Evolutionary conservation across 2,888 invertebrate genomes (phyloP), one percentile per base, ranked within the genome.

Genomic region (Microplitis manilae): DNA sequence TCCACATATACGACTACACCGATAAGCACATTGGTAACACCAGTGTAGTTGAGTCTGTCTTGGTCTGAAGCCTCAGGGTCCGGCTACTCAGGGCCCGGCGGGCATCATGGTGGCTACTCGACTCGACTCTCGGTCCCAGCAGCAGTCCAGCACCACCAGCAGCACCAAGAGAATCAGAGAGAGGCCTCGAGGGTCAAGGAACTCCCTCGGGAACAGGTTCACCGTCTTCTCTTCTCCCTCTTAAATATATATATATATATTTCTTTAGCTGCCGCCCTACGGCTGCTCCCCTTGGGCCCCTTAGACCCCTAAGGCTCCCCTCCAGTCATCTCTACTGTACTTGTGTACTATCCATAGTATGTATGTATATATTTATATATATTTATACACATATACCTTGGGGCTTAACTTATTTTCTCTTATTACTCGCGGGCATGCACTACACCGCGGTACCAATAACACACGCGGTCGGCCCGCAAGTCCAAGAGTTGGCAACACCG

Each of bases 141-240:
- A 71, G 77, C 76, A 79, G 81, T 78, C 79, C 77, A 79, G 80
- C 81, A 76, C 75, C 79, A 77, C 71, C 75, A 73, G 70, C 76
- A 62, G 65, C 68, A 68, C 72, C 40, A 78, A 64, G 73, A 72
- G 75, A 69, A 50, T 20, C 40, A 50, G 68, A 39, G 67, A 65
- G 68, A 68, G 75, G 74, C 86, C 85, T 84, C 85, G 86, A 87
- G 89, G 89, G 89, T 90, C 89, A 89, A 90, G 89, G 89, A 89
- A 89, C 89, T 89, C 89, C 89, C 89, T 88, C 88, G 89, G 89
- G 89, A 90, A 90, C 89, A 90, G 89, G 89, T 90, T 90, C 88
- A 89, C 87, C 89, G 50, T 87, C 87, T 86, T 85, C 85, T 86
- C 82, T 78, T 80, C 77, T 83, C 83, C 80, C 83, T 79, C 9